phyloP scores from a whole-genome alignment of 2,113 vertebrate species.

The Lepus americanus region DNA sequence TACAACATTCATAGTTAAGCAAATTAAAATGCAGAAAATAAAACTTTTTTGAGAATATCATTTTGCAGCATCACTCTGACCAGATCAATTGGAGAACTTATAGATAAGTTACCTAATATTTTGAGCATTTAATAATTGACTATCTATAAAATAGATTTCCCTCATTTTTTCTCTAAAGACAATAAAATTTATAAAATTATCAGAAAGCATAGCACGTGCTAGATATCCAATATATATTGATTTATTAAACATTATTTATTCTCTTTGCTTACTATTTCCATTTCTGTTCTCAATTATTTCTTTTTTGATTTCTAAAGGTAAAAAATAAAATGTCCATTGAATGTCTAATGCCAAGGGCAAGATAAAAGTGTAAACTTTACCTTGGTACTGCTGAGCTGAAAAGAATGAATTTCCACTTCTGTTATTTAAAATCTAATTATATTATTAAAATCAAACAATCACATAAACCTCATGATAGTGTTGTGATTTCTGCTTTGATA shows the following conservation, averaged over 20 bases:
- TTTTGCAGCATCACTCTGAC: neutral
- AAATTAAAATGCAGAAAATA: conserved; percentile 4
- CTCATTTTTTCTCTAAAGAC: neutral
- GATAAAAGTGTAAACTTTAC: neutral
- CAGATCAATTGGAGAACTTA: neutral
- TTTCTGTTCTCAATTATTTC: neutral
- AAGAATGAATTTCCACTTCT: neutral
- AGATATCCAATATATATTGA: neutral
- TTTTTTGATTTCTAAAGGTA: neutral
- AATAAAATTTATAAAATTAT: neutral
- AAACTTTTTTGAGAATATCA: neutral
- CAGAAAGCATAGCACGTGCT: neutral
- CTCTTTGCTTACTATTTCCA: neutral
- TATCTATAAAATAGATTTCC: neutral
- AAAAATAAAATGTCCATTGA: neutral
- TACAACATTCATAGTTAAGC: neutral
- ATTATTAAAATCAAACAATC: neutral
- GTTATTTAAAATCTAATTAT: neutral
- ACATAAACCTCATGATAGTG: neutral
- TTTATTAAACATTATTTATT: neutral
- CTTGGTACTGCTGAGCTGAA: neutral
- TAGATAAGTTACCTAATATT: neutral
- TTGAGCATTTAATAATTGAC: neutral
- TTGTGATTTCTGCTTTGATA: neutral
- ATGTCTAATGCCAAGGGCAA: neutral